Evolutionary conservation across 2,113 vertebrate genomes (phyloP), one percentile per base, ranked within the genome.

Genomic region (Hiodon alosoides): DNA sequence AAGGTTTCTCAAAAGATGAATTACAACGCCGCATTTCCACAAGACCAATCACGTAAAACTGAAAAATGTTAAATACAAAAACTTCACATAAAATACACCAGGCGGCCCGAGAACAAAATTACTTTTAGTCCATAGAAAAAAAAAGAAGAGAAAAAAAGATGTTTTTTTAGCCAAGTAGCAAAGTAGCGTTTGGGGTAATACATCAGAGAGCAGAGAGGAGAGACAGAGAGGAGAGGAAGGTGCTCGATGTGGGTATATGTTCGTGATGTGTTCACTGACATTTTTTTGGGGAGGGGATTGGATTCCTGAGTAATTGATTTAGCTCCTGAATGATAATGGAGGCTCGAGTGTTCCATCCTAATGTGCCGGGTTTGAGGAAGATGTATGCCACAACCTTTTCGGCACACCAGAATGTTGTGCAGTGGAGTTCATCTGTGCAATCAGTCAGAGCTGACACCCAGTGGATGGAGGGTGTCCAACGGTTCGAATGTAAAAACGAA

Each of bases 291-390:
- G 31, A 2, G 17, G 11, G 53, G 53, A 8, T 65, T n/a, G 55
- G 54, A 68, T 13, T 75, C 65, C n/a, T 68, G 58, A 4, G 65
- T 67, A 67, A 67, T 75, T 75, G 65, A 75, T 75, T 68, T 75
- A 59, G 73, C 73, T 55, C 53, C 46, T 60, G 73, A 75, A 66
- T 10, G 65, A 75, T 75, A 47, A 57, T 5, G 47, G 11, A 7
- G 64, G 16, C 73, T 10, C 31, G 47, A 55, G n/a, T 8, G 46
- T 46, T 68, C 57, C 31, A 50, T 16, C 54, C 14, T 75, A 68
- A 75, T 68, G 54, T 31, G 65, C 54, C 73, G 46, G 64, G 48
- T 46, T 17, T 11, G 4, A 66, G 64, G 16, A 47, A 66, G 64
- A 66, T 11, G 64, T 11, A 66, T 48, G 46, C 46, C 5, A n/a